Base-by-base conservation (phyloP, 2,113 vertebrate species). In the Prietella phreatophila region DNA sequence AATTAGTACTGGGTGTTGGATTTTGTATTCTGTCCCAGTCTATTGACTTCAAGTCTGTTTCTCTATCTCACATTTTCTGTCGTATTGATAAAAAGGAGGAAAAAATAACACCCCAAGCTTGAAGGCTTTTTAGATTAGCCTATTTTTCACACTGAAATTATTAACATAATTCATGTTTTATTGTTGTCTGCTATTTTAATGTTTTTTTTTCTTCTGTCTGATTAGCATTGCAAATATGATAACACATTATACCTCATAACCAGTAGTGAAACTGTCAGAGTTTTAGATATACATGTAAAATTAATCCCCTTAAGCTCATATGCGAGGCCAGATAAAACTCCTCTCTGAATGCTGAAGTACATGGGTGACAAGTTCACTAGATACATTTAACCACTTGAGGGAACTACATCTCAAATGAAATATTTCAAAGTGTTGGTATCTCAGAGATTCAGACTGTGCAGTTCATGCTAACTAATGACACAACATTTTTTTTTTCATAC, bases 21-120 rank as follows among this genome's bases (percentile, higher is more conserved):
- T 87, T 90, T 88, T 85, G 85, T 85, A 88, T 89, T 90, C 87
- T 55, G 82, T 82, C 63, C 55, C 88, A 81, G 73, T 81, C 89
- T 84, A 73, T 80, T 76, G 58, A 86, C 85, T 89, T 88, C 82
- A 81, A 56, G 73, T 84, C 9, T 53, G 82, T 33, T 39, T 53
- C 61, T 39, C 36, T 42, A 27, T 67, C 75, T 81, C 81, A 56
- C 25, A 83, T 81, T 86, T 82, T 22, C 56, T 47, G 85, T 81
- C 80, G 55, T 81, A 6, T 25, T 85, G 47, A 36, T 82, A 63
- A 87, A 75, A 75, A 56, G 65, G 61, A 56, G 36, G 14, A 81
- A 82, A 88, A 79, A 58, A 88, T 76, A 76, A 42, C 47, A 86
- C 50, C 58, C 79, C 2, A 14, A 55, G 58, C 84, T 78, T 86